A percentile compares a stretch with the other conserved stretches of the same genome.
These are phyloP conservation scores for Coturnix japonica DNA, from an alignment of 2,113 vertebrate genomes.

Conservation along the genomic window DNA sequence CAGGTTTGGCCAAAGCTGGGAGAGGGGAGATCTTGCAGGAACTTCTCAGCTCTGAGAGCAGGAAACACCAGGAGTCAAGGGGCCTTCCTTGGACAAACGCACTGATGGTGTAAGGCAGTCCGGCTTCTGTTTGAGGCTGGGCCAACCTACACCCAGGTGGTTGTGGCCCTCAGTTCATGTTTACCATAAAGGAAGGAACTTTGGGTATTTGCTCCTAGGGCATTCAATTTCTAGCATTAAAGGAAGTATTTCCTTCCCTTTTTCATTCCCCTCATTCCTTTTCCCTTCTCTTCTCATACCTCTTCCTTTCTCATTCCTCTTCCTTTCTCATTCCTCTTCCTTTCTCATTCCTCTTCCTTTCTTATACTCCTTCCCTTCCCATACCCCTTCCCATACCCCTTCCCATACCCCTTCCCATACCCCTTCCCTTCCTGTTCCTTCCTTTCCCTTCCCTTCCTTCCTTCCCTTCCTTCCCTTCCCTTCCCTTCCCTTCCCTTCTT, in stretches of 20 bases:
- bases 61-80: neutral
- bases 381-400: accelerated
- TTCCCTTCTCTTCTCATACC: no score
- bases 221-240: neutral
- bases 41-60: neutral
- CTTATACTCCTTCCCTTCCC: no score
- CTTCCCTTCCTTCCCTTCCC: no score
- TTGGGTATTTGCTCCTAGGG: neutral
- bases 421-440: accelerated
- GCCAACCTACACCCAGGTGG: neutral
- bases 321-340: no score
- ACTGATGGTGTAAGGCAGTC: neutral
- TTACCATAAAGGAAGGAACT: slow-evolving; percentile 1
- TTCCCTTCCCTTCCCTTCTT: no score
- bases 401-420: no score
- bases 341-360: neutral
- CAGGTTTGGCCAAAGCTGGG: neutral
- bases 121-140: neutral
- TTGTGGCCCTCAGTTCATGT: neutral
- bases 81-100: neutral
- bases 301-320: no score
- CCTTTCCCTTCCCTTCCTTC: no score
- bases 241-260: neutral
- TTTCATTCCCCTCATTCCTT: no score
- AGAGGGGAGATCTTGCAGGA: neutral